A percentile compares a stretch with the other conserved stretches of the same genome.
phyloP scores from a whole-genome alignment of 1,140 invertebrate genomes.

The Drosophila varians region DNA sequence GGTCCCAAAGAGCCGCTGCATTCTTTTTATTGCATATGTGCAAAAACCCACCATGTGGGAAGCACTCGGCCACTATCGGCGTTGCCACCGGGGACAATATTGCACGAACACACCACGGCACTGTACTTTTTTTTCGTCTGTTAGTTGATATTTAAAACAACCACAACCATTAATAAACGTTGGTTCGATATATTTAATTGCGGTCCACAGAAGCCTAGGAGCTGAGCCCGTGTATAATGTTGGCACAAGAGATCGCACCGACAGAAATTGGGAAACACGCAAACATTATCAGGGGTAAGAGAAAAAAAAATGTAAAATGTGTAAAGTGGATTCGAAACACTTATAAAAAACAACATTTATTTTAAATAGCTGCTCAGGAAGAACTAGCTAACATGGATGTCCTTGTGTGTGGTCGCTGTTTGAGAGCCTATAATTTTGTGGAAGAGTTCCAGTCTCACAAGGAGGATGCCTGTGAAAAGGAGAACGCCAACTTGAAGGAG shows the following conservation, averaged over 20 bases:
- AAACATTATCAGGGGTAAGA: conserved; percentile 87
- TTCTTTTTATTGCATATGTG: conserved; percentile 51
- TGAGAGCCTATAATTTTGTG: conserved; percentile 90
- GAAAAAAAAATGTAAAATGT: background rate
- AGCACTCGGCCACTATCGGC: conserved; percentile 16
- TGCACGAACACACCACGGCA: conserved; percentile 65
- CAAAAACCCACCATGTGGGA: conserved; percentile 50
- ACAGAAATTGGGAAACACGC: conserved; percentile 88
- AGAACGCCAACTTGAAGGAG: conserved; percentile 85
- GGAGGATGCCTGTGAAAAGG: conserved; percentile 86
- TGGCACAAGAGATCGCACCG: conserved; percentile 85
- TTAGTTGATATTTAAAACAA: conserved; percentile 53
- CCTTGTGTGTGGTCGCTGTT: conserved; percentile 91
- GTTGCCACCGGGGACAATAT: conserved; percentile 49
- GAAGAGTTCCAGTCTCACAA: conserved; percentile 91
- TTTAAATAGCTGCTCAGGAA: conserved; percentile 87
- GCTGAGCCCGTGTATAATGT: conserved; percentile 67
- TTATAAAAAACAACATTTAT: background rate
- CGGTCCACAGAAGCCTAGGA: conserved; percentile 37
- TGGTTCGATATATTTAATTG: conserved; percentile 10
- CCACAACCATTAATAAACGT: conserved; percentile 16
- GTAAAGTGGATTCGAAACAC: background rate
- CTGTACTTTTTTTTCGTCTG: conserved; percentile 67
- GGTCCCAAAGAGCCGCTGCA: conserved; percentile 47
- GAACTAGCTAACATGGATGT: conserved; percentile 90